Base-by-base conservation (phyloP, 2,113 vertebrate genomes). In the Phaethornis superciliosus region DNA sequence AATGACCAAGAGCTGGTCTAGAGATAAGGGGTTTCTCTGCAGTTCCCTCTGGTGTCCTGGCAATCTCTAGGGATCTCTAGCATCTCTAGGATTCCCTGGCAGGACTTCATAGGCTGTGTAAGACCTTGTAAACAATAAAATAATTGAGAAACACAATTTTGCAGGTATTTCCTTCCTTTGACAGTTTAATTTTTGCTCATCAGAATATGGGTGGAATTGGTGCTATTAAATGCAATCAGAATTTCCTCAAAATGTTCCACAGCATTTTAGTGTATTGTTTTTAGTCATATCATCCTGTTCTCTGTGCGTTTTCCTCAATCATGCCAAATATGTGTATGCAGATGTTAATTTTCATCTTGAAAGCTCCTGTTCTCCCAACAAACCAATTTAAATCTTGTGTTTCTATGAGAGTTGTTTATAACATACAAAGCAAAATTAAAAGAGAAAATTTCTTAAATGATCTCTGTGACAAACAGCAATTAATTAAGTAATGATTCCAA, bases 161-260 rank as follows among this genome's bases (percentile, higher is more conserved):
- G 28, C 20, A 62, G 27, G 49, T 70, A 46, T 83, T 94, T 90
- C 44, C 56, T 88, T 85, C 56, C 24, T 60, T 85, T 71, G 47
- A 56, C 18, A 63, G 60, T 67, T 93, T 89, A 80, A 77, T 88
- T 91, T 90, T 65, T 93, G 32, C 77, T 89, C 81, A 90, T 88
- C 51, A 59, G 33, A 91, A 33, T 46, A 22, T 33, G 68, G 30
- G 60, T 94, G 37, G 75, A 85, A 72, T 85, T 83, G 46, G 5
- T 51, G 26, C 59, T 77, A 65, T 69, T 93, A 85, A 80, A 85
- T 80, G 67, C 46, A 69, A 76, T 82, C 46, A 69, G 42, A 85
- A 64, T 80, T 76, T 93, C 32, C 46, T 51, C n/a, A 17, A 46
- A 95, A 69, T 65, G 35, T 94, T 89, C 51, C 23, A 65, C n/a